A percentile compares a stretch with the other conserved stretches of the same genome.
Evolutionary conservation across 1,140 invertebrate genomes (phyloP).

Genomic region (Eumaeus atala): DNA sequence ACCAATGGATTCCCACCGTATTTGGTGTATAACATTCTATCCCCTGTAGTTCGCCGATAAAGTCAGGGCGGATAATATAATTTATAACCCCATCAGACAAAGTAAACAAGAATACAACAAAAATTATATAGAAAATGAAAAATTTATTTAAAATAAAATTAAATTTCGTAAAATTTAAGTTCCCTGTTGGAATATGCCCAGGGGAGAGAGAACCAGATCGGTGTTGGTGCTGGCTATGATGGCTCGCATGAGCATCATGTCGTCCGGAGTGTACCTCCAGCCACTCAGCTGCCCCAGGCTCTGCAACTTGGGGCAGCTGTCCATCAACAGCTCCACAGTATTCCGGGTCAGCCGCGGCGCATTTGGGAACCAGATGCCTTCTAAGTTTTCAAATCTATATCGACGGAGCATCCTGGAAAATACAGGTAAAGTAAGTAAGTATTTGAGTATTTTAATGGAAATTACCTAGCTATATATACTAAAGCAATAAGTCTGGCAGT

Average conservation of each 20-base stretch:
- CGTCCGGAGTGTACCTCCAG: conserved; percentile 77
- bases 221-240: conserved; percentile 78
- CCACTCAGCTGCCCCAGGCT: conserved; percentile 77
- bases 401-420: conserved; percentile 73
- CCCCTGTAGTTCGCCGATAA: no score
- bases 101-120: no score
- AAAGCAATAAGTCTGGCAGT: no score
- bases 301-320: conserved; percentile 77
- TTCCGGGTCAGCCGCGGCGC: conserved; percentile 75
- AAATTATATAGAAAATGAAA: background rate
- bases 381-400: conserved; percentile 74
- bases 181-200: conserved; percentile 70
- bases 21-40: no score
- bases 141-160: background rate
- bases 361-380: conserved; percentile 79
- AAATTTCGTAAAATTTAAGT: conserved; percentile 31
- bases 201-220: conserved; percentile 73
- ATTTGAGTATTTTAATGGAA: no score
- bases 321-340: conserved; percentile 78
- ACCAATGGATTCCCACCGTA: no score
- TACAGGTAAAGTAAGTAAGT: conserved; percentile 1
- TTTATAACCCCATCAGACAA: no score
- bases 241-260: conserved; percentile 77
- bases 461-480: no score
- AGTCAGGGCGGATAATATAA: no score